Base-by-base conservation (phyloP, 2,888 invertebrate genomes). In the Mythimna lalbum region DNA sequence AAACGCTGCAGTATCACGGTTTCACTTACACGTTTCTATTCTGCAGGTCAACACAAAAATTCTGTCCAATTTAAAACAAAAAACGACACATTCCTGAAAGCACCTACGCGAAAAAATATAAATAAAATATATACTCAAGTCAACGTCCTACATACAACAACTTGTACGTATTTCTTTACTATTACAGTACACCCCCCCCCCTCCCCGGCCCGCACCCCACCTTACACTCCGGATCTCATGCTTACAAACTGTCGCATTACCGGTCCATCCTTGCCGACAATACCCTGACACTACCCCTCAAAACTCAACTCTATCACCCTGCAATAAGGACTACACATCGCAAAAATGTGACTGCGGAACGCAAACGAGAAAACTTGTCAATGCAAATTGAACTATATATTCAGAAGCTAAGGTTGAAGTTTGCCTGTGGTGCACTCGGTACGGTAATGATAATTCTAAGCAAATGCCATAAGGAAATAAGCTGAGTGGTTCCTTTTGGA, bases 171-270 rank as follows among this genome's bases (percentile, higher is more conserved):
- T 92, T 93, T 94, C 93, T 93, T 93, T 92, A 92, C 91, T 90
- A 91, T 90, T 90, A 89, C 90, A 87, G 83, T 84, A 31, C 63
- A 64, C 88, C 87, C 84, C 33, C 88, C 87, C 84, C 33, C 81
- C 79, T 80, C 78, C 84, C 52, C 77, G 85, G 70, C 78, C 67
- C 83, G 9, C 82, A 83, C 80, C 85, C 87, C 88, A 80, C 84
- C 90, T 85, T 83, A 83, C 87, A 87, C 85, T 90, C 91, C 91
- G 89, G 91, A 93, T 93, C 95, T 95, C 95, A 95, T 95, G 95
- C 95, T 95, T 95, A 95, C 95, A 95, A 95, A 95, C 94, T 95
- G 95, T 95, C 95, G 94, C 93, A 95, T 95, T 95, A 95, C 93
- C 90, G 90, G 90, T 90, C 93, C 91, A 93, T 92, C 91, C 91